Conservation (phyloP, 2,113 vertebrate genomes). For the Scalopus aquaticus region DNA sequence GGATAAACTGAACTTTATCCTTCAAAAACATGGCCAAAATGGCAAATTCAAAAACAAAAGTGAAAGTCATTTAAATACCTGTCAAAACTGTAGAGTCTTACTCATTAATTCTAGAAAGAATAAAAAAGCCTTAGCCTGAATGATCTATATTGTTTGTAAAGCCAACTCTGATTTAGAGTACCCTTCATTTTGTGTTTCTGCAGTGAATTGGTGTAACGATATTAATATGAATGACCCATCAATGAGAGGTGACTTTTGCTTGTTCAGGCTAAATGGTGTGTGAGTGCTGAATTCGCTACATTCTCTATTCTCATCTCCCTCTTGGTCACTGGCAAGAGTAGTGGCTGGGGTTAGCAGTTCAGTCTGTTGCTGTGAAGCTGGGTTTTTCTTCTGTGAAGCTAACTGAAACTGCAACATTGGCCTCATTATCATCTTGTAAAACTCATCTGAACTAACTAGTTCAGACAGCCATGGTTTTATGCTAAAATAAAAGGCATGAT, state of each 20-base stretch:
- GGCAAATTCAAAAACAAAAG: slow-evolving; percentile 5
- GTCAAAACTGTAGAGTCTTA: not conserved
- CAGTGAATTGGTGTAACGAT: not conserved
- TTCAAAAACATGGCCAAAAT: not conserved
- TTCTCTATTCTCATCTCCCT: slow-evolving; percentile 45
- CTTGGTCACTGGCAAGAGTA: slow-evolving; percentile 29
- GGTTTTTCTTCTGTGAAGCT: slow-evolving; percentile 62
- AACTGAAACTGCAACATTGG: slow-evolving; percentile 71
- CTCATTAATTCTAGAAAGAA: not conserved
- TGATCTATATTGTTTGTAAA: not conserved
- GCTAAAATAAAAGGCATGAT: slow-evolving; percentile 62
- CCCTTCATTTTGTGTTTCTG: not conserved
- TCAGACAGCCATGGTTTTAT: slow-evolving; percentile 55
- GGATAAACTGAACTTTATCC: not conserved
- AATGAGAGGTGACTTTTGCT: slow-evolving; percentile 6
- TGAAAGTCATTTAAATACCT: not conserved
- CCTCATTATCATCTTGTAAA: slow-evolving; percentile 69
- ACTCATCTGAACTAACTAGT: slow-evolving; percentile 60
- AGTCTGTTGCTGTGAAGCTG: slow-evolving; percentile 45
- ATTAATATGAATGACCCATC: not conserved
- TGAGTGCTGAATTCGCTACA: slow-evolving; percentile 36
- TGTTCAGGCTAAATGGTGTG: slow-evolving; percentile 1
- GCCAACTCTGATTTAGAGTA: not conserved
- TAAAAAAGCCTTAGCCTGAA: not conserved
- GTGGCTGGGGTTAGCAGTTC: slow-evolving; percentile 53